These are phyloP conservation scores for Ctenomys sociabilis DNA, from an alignment of 2,113 vertebrate genomes.

Conservation along the genomic window DNA sequence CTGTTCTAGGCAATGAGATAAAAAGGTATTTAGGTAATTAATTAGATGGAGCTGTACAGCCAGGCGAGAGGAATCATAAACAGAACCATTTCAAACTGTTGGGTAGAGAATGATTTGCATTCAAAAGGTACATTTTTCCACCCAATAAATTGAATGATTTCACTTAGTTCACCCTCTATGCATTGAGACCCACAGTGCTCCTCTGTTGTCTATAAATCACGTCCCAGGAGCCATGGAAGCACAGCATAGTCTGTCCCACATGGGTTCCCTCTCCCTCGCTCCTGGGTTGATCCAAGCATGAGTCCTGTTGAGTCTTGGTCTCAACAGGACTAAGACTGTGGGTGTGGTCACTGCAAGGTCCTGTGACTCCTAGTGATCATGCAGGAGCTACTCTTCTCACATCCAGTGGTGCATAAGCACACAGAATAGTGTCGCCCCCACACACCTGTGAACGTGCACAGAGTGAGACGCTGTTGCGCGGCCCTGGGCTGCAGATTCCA, in stretches of 20 bases:
- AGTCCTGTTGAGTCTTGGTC: background rate
- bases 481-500: background rate
- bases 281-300: background rate
- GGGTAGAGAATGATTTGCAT: constrained; percentile 71
- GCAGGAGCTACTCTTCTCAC: background rate
- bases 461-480: background rate
- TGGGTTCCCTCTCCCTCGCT: fast-evolving
- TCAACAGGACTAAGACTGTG: background rate
- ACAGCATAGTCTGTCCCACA: background rate
- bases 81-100: constrained; percentile 66
- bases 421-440: background rate
- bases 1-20: constrained; percentile 72
- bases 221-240: background rate
- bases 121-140: constrained; percentile 73
- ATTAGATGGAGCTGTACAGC: too few species aligned
- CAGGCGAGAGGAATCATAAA: too few species aligned
- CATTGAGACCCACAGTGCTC: constrained; percentile 38
- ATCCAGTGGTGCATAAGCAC: background rate
- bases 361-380: background rate
- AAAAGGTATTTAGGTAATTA: constrained; percentile 69
- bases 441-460: background rate
- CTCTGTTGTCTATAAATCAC: constrained; percentile 39
- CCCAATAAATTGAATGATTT: constrained; percentile 66
- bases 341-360: background rate
- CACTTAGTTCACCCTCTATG: constrained; percentile 55